phyloP scores from a whole-genome alignment of 2,113 vertebrate genomes.

The Corythoichthys intestinalis region DNA sequence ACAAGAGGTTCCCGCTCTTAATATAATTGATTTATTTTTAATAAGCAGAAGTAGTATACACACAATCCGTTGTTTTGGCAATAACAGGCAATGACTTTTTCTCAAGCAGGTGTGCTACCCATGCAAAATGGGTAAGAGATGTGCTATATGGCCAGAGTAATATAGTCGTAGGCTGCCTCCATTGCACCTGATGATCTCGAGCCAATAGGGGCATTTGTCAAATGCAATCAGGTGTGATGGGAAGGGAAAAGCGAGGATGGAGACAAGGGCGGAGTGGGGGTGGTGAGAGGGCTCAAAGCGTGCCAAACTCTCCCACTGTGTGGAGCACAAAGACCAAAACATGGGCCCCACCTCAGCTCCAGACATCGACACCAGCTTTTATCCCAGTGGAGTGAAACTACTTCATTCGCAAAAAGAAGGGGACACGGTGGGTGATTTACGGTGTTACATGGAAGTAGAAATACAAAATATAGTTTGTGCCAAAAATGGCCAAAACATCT shows the following conservation, averaged over 20 bases:
- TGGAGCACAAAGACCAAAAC: conserved; percentile 44
- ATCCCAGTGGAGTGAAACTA: conserved; percentile 22
- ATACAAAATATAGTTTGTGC: conserved; percentile 9
- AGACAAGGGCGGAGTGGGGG: conserved; percentile 21
- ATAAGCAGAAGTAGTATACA: background rate
- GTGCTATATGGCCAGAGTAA: conserved; percentile 65
- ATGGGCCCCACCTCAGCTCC: conserved; percentile 9
- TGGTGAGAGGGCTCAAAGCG: conserved; percentile 51
- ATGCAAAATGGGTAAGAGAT: conserved; percentile 66
- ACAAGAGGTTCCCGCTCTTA: too few relatives aligned
- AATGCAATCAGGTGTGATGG: conserved; percentile 75
- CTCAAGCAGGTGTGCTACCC: conserved; percentile 56
- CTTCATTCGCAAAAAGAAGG: conserved; percentile 24
- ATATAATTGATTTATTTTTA: too few relatives aligned
- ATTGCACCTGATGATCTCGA: conserved; percentile 69
- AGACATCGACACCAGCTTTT: conserved; percentile 18
- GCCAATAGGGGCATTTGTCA: conserved; percentile 73
- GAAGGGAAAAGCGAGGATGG: conserved; percentile 41
- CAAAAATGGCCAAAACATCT: conserved; percentile 40
- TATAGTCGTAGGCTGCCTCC: conserved; percentile 69
- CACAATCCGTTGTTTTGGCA: conserved; percentile 19
- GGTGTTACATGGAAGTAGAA: conserved; percentile 18
- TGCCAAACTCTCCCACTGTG: conserved; percentile 65
- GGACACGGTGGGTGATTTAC: conserved; percentile 29
- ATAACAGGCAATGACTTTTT: conserved; percentile 24